Evolutionary conservation across 2,797 vertebrate species (phyloP).

Genomic region (Moxostoma hubbsi): DNA sequence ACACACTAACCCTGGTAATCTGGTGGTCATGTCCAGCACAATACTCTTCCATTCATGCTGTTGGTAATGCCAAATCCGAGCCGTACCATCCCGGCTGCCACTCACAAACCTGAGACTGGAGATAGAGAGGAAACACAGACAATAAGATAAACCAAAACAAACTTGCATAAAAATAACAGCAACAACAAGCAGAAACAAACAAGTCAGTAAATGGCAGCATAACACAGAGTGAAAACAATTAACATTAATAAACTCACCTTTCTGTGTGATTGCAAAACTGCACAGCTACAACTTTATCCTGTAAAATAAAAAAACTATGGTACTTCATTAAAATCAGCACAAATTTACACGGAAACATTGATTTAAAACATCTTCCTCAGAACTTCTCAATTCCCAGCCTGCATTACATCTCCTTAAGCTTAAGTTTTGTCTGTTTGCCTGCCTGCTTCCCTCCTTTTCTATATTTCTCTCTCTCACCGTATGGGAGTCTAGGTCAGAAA

Average conservation of each 20-base stretch:
- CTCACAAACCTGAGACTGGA: conserved; percentile 91
- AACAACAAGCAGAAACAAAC: not conserved
- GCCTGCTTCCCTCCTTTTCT: not conserved
- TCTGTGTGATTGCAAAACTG: conserved; percentile 97
- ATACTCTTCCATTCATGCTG: conserved; percentile 95
- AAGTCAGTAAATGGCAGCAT: not conserved
- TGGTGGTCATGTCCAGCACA: conserved; percentile 90
- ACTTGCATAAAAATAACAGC: not conserved
- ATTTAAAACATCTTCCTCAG: too few species aligned
- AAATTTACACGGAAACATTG: too few species aligned
- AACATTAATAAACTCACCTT: conserved; percentile 79
- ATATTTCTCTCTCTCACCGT: conserved; percentile 77
- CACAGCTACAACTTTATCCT: conserved; percentile 97
- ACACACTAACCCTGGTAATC: conserved; percentile 88
- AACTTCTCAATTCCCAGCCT: not conserved
- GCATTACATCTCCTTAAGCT: not conserved
- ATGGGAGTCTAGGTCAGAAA: conserved; percentile 93
- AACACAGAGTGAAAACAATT: not conserved
- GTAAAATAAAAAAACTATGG: conserved; percentile 56
- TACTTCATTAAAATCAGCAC: not conserved
- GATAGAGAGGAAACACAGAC: conserved; percentile 31
- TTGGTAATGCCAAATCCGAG: conserved; percentile 94
- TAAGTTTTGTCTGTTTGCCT: not conserved
- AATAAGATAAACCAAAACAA: conserved; percentile 10
- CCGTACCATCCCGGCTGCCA: conserved; percentile 95